Conservation (phyloP, 2,113 vertebrate species). For the Zosterops pallidus region DNA sequence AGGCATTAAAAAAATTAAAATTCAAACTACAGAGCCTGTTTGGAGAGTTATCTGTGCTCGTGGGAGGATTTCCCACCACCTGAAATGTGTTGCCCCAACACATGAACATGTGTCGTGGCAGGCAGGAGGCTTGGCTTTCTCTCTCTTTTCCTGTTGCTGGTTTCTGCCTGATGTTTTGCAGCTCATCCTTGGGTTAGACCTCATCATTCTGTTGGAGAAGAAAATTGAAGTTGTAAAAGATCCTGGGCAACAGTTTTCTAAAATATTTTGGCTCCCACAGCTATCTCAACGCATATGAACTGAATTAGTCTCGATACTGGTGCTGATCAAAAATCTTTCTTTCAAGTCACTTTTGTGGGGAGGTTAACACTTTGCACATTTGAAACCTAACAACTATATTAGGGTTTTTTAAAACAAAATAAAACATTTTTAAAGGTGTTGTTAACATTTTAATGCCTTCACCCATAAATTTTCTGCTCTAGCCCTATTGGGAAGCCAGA, state of each 20-base stretch:
- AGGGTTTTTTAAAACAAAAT: not conserved
- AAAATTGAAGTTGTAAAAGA: not conserved
- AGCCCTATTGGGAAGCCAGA: not conserved
- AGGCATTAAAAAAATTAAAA: not conserved
- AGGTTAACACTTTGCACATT: conserved; percentile 69
- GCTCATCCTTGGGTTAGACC: not conserved
- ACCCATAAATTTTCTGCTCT: not conserved
- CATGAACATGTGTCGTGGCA: too few relatives aligned
- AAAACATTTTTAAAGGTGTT: conserved; percentile 7
- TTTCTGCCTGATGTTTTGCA: not conserved
- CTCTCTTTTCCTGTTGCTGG: too few relatives aligned
- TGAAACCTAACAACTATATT: conserved; percentile 7
- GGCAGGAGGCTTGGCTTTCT: too few relatives aligned
- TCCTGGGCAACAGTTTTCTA: not conserved
- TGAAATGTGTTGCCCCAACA: too few relatives aligned
- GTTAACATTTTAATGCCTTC: not conserved
- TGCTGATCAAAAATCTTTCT: conserved; percentile 49
- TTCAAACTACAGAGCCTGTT: too few relatives aligned
- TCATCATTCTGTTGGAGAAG: not conserved
- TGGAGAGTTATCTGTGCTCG: too few relatives aligned
- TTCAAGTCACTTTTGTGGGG: conserved; percentile 25
- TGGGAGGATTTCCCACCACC: too few relatives aligned
- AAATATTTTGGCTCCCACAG: conserved; percentile 37
- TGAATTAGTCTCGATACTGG: conserved; percentile 57
- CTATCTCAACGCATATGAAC: conserved; percentile 43